Evolutionary conservation across 2,888 invertebrate genomes (phyloP).

Genomic region (Cerastis leucographa): DNA sequence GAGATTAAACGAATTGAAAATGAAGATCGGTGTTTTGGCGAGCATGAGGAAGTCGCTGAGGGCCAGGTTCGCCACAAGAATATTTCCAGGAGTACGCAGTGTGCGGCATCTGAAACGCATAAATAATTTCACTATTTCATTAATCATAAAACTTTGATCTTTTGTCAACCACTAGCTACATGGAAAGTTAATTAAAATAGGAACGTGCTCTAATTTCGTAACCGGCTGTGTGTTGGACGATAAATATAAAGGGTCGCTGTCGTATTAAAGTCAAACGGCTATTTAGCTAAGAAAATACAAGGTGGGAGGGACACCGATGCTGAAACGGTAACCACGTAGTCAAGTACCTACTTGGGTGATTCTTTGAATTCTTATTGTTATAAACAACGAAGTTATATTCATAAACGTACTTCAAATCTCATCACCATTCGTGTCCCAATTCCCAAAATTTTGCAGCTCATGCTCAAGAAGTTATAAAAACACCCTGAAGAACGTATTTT

Average conservation of each 20-base stretch:
- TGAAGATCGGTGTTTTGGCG: slow-evolving; percentile 93
- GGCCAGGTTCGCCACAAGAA: slow-evolving; percentile 94
- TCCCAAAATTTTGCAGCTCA: too few species aligned
- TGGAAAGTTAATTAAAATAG: slow-evolving; percentile 59
- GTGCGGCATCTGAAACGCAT: slow-evolving; percentile 91
- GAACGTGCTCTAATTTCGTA: slow-evolving; percentile 50
- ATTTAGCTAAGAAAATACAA: neutral
- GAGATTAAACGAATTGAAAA: slow-evolving; percentile 93
- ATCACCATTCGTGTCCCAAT: too few species aligned
- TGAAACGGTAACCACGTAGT: too few species aligned
- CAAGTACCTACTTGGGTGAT: too few species aligned
- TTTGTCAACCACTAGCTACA: slow-evolving; percentile 40
- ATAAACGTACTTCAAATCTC: too few species aligned
- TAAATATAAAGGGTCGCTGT: slow-evolving; percentile 4
- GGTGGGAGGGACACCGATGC: too few species aligned
- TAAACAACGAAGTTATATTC: too few species aligned
- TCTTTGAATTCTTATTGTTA: too few species aligned
- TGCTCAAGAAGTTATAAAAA: too few species aligned
- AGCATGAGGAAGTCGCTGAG: slow-evolving; percentile 94
- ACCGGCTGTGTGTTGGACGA: slow-evolving; percentile 6
- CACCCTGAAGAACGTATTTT: too few species aligned
- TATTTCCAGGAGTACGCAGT: slow-evolving; percentile 94
- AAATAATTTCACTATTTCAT: slow-evolving; percentile 38
- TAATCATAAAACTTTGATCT: slow-evolving; percentile 63
- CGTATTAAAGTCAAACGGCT: neutral